Evolutionary conservation across 2,888 invertebrate species (phyloP).

Genomic region (Carterocephalus palaemon): DNA sequence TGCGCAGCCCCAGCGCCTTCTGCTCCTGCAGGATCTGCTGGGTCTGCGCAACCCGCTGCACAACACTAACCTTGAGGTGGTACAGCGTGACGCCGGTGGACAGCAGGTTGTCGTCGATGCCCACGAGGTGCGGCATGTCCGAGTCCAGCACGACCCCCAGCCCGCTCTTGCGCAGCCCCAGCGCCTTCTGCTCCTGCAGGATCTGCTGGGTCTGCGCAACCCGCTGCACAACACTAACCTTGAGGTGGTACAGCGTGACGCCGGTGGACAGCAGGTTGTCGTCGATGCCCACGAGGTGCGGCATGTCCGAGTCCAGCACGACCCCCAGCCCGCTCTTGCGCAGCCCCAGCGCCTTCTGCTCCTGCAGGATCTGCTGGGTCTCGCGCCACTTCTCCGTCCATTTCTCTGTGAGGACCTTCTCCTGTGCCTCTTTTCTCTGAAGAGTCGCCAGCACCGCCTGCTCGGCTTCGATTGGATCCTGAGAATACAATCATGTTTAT

Average conservation of each 20-base stretch:
- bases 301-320: constrained; percentile 93
- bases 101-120: too few species aligned
- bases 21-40: too few species aligned
- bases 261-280: constrained; percentile 94
- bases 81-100: too few species aligned
- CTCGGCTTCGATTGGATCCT: constrained; percentile 77
- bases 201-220: constrained; percentile 94
- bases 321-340: constrained; percentile 93
- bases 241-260: constrained; percentile 93
- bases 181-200: constrained; percentile 90
- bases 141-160: too few species aligned
- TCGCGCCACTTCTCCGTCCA: constrained; percentile 97
- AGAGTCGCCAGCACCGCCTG: constrained; percentile 88
- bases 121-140: too few species aligned
- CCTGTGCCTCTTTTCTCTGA: constrained; percentile 93
- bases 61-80: too few species aligned
- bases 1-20: too few species aligned
- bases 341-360: constrained; percentile 91
- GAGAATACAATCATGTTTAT: constrained; percentile 25
- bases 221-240: too few species aligned
- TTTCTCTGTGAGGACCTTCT: constrained; percentile 92
- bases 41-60: too few species aligned
- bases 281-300: constrained; percentile 94
- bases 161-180: constrained; percentile 91
- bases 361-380: constrained; percentile 91